Base-by-base conservation (phyloP, 2,113 vertebrate species). In the Piaya cayana region DNA sequence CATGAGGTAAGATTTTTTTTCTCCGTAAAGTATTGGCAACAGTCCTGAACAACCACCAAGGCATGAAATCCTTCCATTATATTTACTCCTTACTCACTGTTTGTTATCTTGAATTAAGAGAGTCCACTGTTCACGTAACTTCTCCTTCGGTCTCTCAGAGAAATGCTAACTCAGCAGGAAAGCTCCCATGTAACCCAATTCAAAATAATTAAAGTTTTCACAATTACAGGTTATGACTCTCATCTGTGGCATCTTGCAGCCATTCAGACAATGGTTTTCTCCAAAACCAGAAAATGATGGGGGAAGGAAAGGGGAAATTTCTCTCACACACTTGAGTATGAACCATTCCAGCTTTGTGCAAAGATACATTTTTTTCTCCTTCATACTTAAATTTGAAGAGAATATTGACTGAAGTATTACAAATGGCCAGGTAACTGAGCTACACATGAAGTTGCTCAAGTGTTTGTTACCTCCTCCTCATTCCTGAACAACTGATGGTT, bases 111-210 rank as follows among this genome's bases (percentile, higher is more conserved):
- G 25, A 86, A 30, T 77, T 76, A 71, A 37, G 6, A 37, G 22
- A 64, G 2, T 8, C 15, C 29, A 55, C 42, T 16, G 12, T 19
- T 63, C 27, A 65, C 32, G 39, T 22, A 15, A 0, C 0, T 36
- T 74, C 29, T 42, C 26, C 47, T 23, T 45, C 37, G 13, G 3
- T 49, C 84, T 83, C 77, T 53, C 29, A 49, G 21, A 58, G 39
- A 55, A 75, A 69, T 27, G 3, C 3, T 59, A 64, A 25, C 30
- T 45, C 32, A 80, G 26, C 13, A 76, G 6, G 27, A 79, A 25
- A 11, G 7, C 6, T 87, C 43, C 15, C 39, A 27, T 0, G 0
- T 62, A 82, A 81, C 5, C 55, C 43, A 25, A 4, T 26, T 70
- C 16, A 63, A 42, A 81, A 19, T 17, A 15, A 45, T 69, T 68